These are phyloP conservation scores for Dynastes maya DNA, from an alignment of 2,888 invertebrate genomes.

Conservation along the genomic window DNA sequence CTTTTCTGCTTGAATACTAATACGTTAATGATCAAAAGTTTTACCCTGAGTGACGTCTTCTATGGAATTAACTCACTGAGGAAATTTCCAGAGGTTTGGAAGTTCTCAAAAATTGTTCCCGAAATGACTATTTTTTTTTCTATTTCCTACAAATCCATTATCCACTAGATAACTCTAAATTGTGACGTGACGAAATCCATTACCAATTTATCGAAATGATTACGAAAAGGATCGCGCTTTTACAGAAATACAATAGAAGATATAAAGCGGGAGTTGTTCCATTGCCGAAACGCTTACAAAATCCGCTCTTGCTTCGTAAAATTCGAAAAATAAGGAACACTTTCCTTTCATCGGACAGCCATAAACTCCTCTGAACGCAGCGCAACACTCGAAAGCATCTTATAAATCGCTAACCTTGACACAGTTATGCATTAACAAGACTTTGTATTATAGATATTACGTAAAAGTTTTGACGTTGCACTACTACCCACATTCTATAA, in stretches of 20 bases:
- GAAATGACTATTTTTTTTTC: no score
- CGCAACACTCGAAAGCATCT: slow-evolving; percentile 23
- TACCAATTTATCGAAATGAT: background rate
- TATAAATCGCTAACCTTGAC: slow-evolving; percentile 44
- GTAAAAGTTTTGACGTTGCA: slow-evolving; percentile 37
- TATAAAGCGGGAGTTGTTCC: background rate
- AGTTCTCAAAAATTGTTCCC: no score
- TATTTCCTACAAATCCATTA: no score
- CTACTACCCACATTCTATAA: slow-evolving; percentile 15
- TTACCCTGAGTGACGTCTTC: no score
- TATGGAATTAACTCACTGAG: no score
- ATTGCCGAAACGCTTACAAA: slow-evolving; percentile 1
- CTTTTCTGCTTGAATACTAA: no score
- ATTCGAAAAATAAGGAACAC: slow-evolving; percentile 3
- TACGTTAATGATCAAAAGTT: no score
- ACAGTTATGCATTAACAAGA: slow-evolving; percentile 41
- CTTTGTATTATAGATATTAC: slow-evolving; percentile 25
- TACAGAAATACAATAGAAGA: background rate
- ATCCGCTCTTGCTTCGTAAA: background rate
- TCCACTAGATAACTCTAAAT: no score
- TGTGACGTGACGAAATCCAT: no score
- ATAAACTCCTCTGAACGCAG: slow-evolving; percentile 5
- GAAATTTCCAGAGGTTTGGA: no score
- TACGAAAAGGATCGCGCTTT: background rate
- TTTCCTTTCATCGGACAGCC: background rate